Evolutionary conservation across 2,113 vertebrate genomes (phyloP), one percentile per base, ranked within the genome.

Genomic region (Alosa alosa): DNA sequence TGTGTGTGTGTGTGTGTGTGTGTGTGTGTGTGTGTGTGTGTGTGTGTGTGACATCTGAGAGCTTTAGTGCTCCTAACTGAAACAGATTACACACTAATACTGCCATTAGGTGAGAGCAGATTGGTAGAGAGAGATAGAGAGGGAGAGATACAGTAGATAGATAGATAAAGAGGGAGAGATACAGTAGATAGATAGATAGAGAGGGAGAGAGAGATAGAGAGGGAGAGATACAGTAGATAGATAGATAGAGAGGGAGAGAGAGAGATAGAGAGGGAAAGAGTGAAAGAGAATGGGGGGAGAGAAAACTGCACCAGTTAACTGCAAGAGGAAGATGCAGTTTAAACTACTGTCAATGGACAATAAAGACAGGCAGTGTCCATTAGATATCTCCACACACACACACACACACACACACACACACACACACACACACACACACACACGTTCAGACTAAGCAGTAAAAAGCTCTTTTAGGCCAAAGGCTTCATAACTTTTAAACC

Each of bases 221-320:
- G n/a, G 10, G 83, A 68, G 55, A 68, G 55, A 36, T n/a, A n/a
- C n/a, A n/a, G n/a, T n/a, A n/a, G n/a, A n/a, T n/a, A n/a, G 36
- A 39, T 8, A 31, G 45, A 75, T 13, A 41, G 75, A 41, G 36
- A 36, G 15, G 17, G 7, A 31, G 83, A 82, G 84, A 60, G 49
- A 46, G 49, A 85, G 50, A 45, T 78, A 31, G 84, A 60, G 84
- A 81, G 84, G 75, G 22, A 36, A 81, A 45, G 86, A 41, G n/a
- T 47, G 6, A 75, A 49, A 84, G 46, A 45, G 41, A 55, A 46
- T 46, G 36, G 72, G 20, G 20, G 10, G 83, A 68, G 55, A 68
- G 55, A 36, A 36, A 72, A 13, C 31, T 3, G 31, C 10, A 10
- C 36, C 25, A 72, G 64, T 72, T 68, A 7, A 36, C 64, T 72